Evolutionary conservation across 2,113 vertebrate species (phyloP), one percentile per base, ranked within the genome.

Genomic region (Prinia subflava): DNA sequence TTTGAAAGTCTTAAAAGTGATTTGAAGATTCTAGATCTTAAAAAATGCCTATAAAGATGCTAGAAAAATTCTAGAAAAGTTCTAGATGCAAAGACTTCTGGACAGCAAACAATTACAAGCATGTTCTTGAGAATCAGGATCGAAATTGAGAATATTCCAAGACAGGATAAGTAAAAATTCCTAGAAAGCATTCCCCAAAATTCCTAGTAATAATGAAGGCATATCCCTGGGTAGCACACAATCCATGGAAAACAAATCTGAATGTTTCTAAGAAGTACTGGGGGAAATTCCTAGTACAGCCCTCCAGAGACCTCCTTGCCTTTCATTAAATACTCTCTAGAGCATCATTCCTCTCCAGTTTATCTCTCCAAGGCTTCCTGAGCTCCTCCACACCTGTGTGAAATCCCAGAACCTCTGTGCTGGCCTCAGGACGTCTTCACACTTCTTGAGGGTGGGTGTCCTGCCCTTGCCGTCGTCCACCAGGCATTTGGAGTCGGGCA

Each of bases 331-430:
- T 25, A 60, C 8, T 49, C 35, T 52, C 49, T 13, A 49, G 30
- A 79, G 8, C 39, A 71, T 17, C 31, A 35, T 10, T 63, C 21
- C n/a, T 49, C 30, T 20, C 50, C 20, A 12, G 0, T 30, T 42
- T 5, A 12, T 60, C 49, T 39, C 90, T 30, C 4, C 33, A 19
- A 77, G 39, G 33, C 12, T 90, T 47, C 33, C 27, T 15, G 37
- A 75, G 31, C 46, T 22, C 27, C 64, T 19, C 31, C 24, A 2
- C 83, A 99, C 99, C 99, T 99, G 99, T 49, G 99, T 99, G 84
- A 99, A 99, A 96, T 99, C 99, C 99, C 99, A 99, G 68, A 99
- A 98, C 80, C 98, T 98, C 97, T 99, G 99, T 0, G 99, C 98
- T 6, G 97, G 97, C 88, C 99, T 98, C 24, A 98, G 96, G 49